Percentiles rank a stretch among this genome's conserved stretches.
phyloP scores from a whole-genome alignment of 2,797 vertebrate species.

The Myotis planiceps region DNA sequence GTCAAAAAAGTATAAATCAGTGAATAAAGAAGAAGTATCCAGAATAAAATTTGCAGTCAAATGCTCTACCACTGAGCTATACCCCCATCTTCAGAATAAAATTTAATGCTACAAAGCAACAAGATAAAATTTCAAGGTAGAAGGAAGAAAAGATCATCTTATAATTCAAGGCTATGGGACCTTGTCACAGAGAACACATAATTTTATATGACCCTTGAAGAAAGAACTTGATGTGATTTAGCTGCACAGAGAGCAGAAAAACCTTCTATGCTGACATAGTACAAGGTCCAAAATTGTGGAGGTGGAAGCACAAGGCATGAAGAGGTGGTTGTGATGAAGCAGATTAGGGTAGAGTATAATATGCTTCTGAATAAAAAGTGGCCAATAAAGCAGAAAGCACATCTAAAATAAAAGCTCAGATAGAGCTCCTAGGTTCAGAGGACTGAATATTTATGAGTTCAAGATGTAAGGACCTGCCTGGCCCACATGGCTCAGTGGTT shows the following conservation, averaged over 20 bases:
- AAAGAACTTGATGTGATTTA: neutral
- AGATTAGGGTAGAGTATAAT: neutral
- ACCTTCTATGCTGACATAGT: neutral
- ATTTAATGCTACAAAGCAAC: neutral
- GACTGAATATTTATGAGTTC: neutral
- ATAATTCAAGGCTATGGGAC: neutral
- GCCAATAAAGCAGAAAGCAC: neutral
- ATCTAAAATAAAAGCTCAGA: neutral
- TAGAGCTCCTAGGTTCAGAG: neutral
- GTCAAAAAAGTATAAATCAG: neutral
- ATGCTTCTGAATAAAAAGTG: neutral
- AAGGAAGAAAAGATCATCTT: neutral
- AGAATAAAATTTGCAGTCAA: constrained; percentile 84
- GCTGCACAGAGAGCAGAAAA: neutral
- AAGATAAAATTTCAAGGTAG: neutral
- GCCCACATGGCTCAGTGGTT: too few relatives aligned
- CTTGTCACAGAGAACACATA: neutral
- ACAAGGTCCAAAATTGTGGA: neutral
- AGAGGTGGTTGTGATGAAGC: neutral
- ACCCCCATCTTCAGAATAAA: neutral
- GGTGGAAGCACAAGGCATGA: fast-evolving
- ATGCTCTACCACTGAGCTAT: constrained; percentile 82
- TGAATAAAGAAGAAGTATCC: neutral
- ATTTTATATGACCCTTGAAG: neutral
- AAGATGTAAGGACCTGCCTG: neutral